A percentile compares a stretch with the other conserved stretches of the same genome.
Evolutionary conservation across 1,140 invertebrate genomes (phyloP).

Genomic region (Mamestra configurata): DNA sequence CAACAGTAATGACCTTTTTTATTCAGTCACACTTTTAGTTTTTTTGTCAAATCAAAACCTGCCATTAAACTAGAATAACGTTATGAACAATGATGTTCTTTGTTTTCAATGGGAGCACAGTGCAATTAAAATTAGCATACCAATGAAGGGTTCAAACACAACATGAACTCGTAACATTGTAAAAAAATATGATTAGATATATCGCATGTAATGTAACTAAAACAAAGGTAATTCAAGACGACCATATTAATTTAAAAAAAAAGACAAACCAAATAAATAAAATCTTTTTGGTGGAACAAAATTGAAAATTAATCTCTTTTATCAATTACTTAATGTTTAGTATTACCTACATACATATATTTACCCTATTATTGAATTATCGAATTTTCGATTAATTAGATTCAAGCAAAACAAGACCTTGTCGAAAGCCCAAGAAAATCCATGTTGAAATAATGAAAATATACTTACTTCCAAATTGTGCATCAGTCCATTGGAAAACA

Average conservation of each 20-base stretch:
- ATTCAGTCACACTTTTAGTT: not conserved
- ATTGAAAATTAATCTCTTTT: too few relatives aligned
- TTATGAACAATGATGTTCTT: not conserved
- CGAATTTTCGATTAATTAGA: too few relatives aligned
- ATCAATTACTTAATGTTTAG: too few relatives aligned
- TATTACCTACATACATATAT: too few relatives aligned
- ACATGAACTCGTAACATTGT: conserved; percentile 8
- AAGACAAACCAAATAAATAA: not conserved
- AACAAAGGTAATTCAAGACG: not conserved
- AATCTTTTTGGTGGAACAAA: too few relatives aligned
- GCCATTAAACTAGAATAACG: not conserved
- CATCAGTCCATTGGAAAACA: conserved; percentile 70
- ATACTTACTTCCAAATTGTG: conserved; percentile 83
- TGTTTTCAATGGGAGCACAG: not conserved
- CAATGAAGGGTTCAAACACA: conserved; percentile 24
- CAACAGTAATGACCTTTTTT: too few relatives aligned
- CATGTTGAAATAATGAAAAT: conserved; percentile 42
- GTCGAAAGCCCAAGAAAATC: not conserved
- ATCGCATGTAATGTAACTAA: too few relatives aligned
- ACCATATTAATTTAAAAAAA: not conserved
- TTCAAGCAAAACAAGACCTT: too few relatives aligned
- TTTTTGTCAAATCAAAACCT: conserved; percentile 1
- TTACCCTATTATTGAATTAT: too few relatives aligned
- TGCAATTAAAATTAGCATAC: conserved; percentile 47
- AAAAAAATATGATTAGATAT: conserved; percentile 1